Percentiles rank a stretch among this genome's conserved stretches.
phyloP scores from a whole-genome alignment of 1,140 invertebrate species.

The Thaumetopoea pityocampa region DNA sequence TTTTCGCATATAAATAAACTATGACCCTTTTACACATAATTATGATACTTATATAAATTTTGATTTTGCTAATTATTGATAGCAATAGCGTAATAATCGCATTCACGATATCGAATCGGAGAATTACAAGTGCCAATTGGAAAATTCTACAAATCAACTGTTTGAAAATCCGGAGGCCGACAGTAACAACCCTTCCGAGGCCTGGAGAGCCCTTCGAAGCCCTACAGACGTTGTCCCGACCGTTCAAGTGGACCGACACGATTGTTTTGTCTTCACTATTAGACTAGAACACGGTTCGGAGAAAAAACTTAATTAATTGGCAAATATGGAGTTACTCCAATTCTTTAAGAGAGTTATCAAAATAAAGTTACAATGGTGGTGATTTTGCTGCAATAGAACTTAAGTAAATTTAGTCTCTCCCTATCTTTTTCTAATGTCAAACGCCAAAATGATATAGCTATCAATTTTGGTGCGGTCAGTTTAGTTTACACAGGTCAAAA shows the following conservation, averaged over 20 bases:
- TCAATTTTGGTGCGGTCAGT: no score
- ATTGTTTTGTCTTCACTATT: slow-evolving; percentile 11
- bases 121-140: slow-evolving; percentile 10
- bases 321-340: no score
- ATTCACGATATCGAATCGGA: neutral
- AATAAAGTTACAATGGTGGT: no score
- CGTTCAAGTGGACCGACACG: slow-evolving; percentile 4
- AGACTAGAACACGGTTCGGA: neutral
- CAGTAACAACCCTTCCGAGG: slow-evolving; percentile 23
- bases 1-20: no score
- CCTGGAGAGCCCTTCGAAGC: slow-evolving; percentile 10
- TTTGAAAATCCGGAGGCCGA: slow-evolving; percentile 15
- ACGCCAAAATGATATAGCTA: no score
- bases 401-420: no score
- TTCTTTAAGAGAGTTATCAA: no score
- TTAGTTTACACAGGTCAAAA: no score
- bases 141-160: slow-evolving; percentile 24
- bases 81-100: neutral
- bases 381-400: no score
- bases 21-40: no score
- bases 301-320: slow-evolving; percentile 7
- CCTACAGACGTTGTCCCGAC: slow-evolving; percentile 11
- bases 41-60: slow-evolving; percentile 1
- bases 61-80: neutral
- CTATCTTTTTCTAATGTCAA: no score